Conservation (phyloP, 2,888 invertebrate species). For the Dicycla oo region DNA sequence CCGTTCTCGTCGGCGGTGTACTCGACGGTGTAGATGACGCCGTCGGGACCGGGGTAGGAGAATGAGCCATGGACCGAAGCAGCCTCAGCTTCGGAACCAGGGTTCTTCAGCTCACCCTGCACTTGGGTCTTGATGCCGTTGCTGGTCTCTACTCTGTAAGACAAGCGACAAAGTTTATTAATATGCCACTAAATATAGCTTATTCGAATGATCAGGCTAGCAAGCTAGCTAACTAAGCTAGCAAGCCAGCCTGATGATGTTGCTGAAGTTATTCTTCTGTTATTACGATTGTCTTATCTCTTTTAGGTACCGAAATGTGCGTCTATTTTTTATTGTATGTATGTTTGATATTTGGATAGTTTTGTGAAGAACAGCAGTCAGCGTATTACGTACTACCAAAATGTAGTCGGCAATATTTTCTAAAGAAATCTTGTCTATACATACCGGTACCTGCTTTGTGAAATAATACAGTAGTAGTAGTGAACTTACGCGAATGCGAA, state of each 20-base stretch:
- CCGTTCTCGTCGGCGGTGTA: constrained; percentile 90
- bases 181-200: neutral
- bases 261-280: neutral
- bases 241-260: neutral
- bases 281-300: neutral
- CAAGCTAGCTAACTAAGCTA: neutral
- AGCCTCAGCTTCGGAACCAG: constrained; percentile 84
- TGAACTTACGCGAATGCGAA: constrained; percentile 75
- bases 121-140: constrained; percentile 79
- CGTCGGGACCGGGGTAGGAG: constrained; percentile 86
- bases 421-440: neutral
- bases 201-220: neutral
- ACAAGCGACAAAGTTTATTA: constrained; percentile 21
- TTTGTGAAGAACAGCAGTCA: neutral
- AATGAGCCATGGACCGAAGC: constrained; percentile 86
- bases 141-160: constrained; percentile 77
- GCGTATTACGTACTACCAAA: neutral
- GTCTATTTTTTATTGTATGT: no score
- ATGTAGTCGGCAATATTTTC: neutral
- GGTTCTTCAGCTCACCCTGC: constrained; percentile 81
- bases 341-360: neutral
- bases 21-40: constrained; percentile 81
- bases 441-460: neutral
- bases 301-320: no score
- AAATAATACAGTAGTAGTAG: neutral